Evolutionary conservation across 2,797 vertebrate species (phyloP).

Genomic region (Pangasius macronema): DNA sequence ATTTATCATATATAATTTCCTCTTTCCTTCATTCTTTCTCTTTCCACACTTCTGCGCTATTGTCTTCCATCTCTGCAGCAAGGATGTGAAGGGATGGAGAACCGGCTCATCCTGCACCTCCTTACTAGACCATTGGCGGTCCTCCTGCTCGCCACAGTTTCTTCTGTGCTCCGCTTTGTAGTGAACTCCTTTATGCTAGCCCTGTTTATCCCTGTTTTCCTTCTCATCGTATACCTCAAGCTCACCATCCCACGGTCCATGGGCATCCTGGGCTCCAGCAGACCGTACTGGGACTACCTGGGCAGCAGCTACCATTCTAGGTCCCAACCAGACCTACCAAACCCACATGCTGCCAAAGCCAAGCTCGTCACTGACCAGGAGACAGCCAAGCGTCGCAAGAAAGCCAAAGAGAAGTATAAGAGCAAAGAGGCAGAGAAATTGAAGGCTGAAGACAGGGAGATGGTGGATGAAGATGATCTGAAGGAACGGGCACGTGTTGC

Average conservation of each 20-base stretch:
- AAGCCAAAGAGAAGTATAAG: conserved; percentile 54
- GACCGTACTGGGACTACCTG: conserved; percentile 77
- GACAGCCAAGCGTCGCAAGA: conserved; percentile 64
- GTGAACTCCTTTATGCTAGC: conserved; percentile 86
- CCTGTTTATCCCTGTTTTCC: conserved; percentile 82
- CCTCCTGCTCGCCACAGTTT: conserved; percentile 82
- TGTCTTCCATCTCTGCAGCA: conserved; percentile 70
- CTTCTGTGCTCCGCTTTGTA: conserved; percentile 83
- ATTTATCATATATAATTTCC: background rate
- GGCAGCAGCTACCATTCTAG: conserved; percentile 73
- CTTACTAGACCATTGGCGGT: conserved; percentile 84
- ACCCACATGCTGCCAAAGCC: conserved; percentile 65
- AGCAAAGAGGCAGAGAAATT: conserved; percentile 35
- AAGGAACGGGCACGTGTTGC: conserved; percentile 68
- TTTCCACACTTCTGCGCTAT: background rate
- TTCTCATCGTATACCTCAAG: conserved; percentile 82
- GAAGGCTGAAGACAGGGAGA: conserved; percentile 60
- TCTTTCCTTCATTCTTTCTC: background rate
- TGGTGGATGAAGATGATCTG: conserved; percentile 64
- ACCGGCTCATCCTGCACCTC: conserved; percentile 85
- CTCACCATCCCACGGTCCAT: conserved; percentile 81
- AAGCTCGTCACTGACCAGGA: conserved; percentile 57
- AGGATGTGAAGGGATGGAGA: conserved; percentile 84
- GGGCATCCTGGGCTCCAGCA: conserved; percentile 76
- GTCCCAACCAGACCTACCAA: conserved; percentile 68